Evolutionary conservation across 2,888 invertebrate genomes (phyloP).

Genomic region (Lepidochrysops patricia): DNA sequence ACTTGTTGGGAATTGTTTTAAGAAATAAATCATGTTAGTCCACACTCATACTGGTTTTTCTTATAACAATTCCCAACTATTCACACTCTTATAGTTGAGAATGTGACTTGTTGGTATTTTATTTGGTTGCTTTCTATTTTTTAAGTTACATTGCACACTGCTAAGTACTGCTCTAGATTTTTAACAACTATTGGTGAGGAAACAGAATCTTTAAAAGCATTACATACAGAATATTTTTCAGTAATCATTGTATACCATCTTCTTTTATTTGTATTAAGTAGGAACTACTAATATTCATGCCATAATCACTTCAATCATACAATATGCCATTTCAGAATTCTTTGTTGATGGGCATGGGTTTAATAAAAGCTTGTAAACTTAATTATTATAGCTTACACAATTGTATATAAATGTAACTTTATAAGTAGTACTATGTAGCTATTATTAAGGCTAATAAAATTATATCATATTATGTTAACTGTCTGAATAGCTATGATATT

Average conservation of each 20-base stretch:
- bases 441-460: constrained; percentile 43
- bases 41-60: no score
- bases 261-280: background rate
- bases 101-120: no score
- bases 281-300: background rate
- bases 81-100: no score
- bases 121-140: no score
- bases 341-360: constrained; percentile 26
- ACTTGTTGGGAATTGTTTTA: no score
- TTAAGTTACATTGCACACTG: no score
- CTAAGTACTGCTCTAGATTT: background rate
- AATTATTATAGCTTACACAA: constrained; percentile 43
- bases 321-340: background rate
- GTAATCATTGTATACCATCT: no score
- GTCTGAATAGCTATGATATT: constrained; percentile 38
- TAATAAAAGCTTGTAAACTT: constrained; percentile 44
- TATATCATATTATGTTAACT: constrained; percentile 51
- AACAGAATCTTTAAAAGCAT: background rate
- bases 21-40: no score
- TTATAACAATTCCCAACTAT: no score
- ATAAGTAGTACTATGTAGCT: constrained; percentile 32
- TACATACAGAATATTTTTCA: no score
- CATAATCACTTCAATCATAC: background rate
- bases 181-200: background rate
- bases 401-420: constrained; percentile 46